phyloP scores from a whole-genome alignment of 2,797 vertebrate genomes.

The Anolis apletophallus region DNA sequence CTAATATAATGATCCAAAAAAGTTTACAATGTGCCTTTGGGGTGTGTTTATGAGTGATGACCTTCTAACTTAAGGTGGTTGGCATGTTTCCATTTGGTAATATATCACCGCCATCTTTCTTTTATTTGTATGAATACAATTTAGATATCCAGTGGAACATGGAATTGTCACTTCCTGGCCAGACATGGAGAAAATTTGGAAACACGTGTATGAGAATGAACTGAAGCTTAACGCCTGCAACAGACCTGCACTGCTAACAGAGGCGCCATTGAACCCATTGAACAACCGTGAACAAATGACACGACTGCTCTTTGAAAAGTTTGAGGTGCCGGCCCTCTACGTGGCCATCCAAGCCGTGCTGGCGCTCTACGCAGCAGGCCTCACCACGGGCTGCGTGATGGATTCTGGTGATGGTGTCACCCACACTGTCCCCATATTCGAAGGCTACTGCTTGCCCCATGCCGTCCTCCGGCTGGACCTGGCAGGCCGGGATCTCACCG shows the following conservation, averaged over 20 bases:
- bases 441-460: conserved; percentile 67
- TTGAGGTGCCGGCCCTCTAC: conserved; percentile 66
- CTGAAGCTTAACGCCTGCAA: conserved; percentile 62
- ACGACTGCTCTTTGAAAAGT: conserved; percentile 63
- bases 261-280: conserved; percentile 63
- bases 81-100: background rate
- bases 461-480: conserved; percentile 61
- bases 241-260: conserved; percentile 60
- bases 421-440: conserved; percentile 59
- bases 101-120: background rate
- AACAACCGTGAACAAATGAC: conserved; percentile 52
- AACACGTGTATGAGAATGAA: conserved; percentile 54
- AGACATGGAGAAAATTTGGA: conserved; percentile 66
- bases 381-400: conserved; percentile 67
- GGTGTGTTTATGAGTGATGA: accelerated
- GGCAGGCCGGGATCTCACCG: conserved; percentile 66
- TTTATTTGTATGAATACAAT: conserved; percentile 11
- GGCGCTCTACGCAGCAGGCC: conserved; percentile 60
- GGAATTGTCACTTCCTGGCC: conserved; percentile 59
- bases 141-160: conserved; percentile 61
- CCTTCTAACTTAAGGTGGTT: background rate
- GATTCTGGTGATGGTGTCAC: conserved; percentile 52
- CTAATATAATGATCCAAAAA: background rate
- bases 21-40: background rate
- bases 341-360: conserved; percentile 66